Base-by-base conservation (phyloP, 2,797 vertebrate species). In the Cetoscarus ocellatus region DNA sequence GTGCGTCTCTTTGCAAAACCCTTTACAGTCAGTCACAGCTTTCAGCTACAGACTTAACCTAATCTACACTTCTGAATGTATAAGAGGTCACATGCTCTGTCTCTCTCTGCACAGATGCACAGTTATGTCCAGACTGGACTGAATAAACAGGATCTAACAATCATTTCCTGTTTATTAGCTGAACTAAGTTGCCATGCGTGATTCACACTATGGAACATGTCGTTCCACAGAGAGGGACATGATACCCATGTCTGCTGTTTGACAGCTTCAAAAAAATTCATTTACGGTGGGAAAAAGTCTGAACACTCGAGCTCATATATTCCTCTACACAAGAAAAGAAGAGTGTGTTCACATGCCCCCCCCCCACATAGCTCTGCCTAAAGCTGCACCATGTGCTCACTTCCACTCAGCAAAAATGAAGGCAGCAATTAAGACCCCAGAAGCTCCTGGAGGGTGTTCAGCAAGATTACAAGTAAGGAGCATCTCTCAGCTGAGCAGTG, bases 371-470 rank as follows among this genome's bases (percentile, higher is more conserved):
- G 67, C 59, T 49, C 54, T 67, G 64, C 78, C 75, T 64, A 0
- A 60, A 81, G 80, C 74, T 11, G 19, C 70, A 34, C 47, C 50
- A 47, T 51, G 67, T 19, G 42, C 61, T 65, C 55, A 69, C 35
- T 10, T 73, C 38, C 10, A 70, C 73, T 57, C 73, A 67, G 66
- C 40, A 53, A 27, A 52, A 14, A 82, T 4, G 66, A 67, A 72
- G 69, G 63, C n/a, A 14, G 60, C 83, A 84, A 84, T 85, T 82
- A 84, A 78, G 77, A 83, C 61, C 75, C 73, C 58, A 0, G 62
- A 78, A 74, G 67, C 67, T 79, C 70, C 84, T 72, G 70, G 74
- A 78, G 83, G 79, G 76, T 8, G 54, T 65, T 73, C 54, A 52
- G 27, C 1, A 15, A 64, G 49, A 42, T 42, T 76, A 60, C 52